Evolutionary conservation across 2,113 vertebrate species (phyloP).

Genomic region (Paradoxurus hermaphroditus): DNA sequence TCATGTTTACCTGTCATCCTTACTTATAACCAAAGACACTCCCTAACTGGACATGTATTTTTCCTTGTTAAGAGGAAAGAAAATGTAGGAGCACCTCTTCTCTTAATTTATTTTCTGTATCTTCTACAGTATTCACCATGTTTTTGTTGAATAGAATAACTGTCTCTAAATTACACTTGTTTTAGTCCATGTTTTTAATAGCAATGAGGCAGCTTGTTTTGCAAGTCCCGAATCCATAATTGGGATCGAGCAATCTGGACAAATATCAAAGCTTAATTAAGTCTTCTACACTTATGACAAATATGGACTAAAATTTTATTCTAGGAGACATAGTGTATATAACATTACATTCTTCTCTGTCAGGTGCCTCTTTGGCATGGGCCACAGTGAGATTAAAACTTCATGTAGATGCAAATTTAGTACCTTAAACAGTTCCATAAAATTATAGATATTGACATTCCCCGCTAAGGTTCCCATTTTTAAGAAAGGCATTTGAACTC

Average conservation of each 20-base stretch:
- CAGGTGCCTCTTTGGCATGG: not conserved
- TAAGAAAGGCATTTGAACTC: conserved; percentile 25
- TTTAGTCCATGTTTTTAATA: conserved; percentile 34
- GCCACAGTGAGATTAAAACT: conserved; percentile 6
- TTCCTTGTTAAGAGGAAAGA: not conserved
- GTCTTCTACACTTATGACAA: conserved; percentile 10
- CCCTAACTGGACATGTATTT: not conserved
- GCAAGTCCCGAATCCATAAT: conserved; percentile 18
- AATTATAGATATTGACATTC: not conserved
- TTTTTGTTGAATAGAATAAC: not conserved
- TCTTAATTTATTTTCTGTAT: not conserved
- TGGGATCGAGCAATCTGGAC: conserved; percentile 22
- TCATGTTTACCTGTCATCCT: not conserved
- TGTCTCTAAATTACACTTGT: conserved; percentile 39
- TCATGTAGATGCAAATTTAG: not conserved
- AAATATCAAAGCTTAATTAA: conserved; percentile 52
- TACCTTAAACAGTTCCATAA: not conserved
- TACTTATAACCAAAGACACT: not conserved
- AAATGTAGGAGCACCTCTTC: not conserved
- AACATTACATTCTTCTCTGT: not conserved
- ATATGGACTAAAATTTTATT: not conserved
- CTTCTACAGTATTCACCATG: not conserved
- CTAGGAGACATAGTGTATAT: not conserved
- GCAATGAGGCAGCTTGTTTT: conserved; percentile 45
- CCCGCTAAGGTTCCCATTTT: not conserved